phyloP scores from a whole-genome alignment of 2,888 invertebrate genomes.

The Bombylius discolor region DNA sequence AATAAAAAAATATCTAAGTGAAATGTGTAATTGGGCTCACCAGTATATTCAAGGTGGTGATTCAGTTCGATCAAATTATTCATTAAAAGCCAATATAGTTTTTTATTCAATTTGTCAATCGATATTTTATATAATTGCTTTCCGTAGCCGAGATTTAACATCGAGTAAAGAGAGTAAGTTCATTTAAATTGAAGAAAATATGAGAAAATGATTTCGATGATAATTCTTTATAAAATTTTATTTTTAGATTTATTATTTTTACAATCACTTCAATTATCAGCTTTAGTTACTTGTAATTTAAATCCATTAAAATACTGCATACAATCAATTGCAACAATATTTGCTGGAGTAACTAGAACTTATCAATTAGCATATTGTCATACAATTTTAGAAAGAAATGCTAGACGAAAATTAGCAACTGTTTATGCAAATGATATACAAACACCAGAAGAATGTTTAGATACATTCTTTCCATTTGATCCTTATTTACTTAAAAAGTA shows the following conservation, averaged over 20 bases:
- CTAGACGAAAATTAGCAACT: constrained; percentile 46
- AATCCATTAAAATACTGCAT: constrained; percentile 81
- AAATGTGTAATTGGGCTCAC: constrained; percentile 74
- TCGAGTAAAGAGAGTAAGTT: constrained; percentile 58
- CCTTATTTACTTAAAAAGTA: constrained; percentile 57
- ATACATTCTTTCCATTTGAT: constrained; percentile 81
- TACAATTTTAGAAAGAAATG: constrained; percentile 75
- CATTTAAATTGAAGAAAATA: neutral
- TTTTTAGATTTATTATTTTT: constrained; percentile 64
- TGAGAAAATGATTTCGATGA: neutral
- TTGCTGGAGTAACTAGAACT: constrained; percentile 65
- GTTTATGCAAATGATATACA: constrained; percentile 43
- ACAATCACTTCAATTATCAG: constrained; percentile 68
- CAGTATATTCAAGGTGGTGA: constrained; percentile 49
- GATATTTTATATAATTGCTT: constrained; percentile 83
- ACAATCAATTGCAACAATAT: constrained; percentile 61
- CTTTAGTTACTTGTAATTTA: constrained; percentile 70
- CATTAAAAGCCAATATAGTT: constrained; percentile 62
- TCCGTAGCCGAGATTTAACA: constrained; percentile 74
- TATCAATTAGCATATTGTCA: constrained; percentile 90
- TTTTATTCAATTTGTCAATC: constrained; percentile 90
- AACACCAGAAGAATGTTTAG: constrained; percentile 37
- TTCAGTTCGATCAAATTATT: constrained; percentile 31
- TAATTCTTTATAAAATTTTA: neutral
- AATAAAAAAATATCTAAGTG: constrained; percentile 50